Percentiles rank a stretch among this genome's conserved stretches.
Evolutionary conservation across 2,888 invertebrate genomes (phyloP).

Genomic region (Colostygia pectinataria): DNA sequence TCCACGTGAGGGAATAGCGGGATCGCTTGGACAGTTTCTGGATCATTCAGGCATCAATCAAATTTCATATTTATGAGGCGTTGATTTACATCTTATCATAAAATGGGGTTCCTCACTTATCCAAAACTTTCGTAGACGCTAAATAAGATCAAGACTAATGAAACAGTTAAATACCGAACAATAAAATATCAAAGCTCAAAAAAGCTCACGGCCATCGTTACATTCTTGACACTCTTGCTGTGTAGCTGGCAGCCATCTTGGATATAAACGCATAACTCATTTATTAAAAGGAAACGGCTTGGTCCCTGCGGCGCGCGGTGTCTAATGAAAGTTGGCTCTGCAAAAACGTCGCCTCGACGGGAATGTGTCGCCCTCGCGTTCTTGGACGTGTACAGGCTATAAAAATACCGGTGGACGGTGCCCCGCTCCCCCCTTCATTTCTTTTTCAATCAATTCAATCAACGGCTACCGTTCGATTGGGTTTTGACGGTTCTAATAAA

Average conservation of each 20-base stretch:
- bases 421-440: constrained; percentile 63
- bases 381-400: constrained; percentile 77
- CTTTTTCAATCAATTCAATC: constrained; percentile 80
- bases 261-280: constrained; percentile 78
- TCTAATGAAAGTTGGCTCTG: constrained; percentile 78
- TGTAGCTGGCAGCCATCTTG: constrained; percentile 69
- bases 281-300: constrained; percentile 77
- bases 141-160: constrained; percentile 13
- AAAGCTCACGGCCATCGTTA: constrained; percentile 51
- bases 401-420: constrained; percentile 74
- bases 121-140: not conserved
- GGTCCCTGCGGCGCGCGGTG: constrained; percentile 68
- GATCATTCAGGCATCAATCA: constrained; percentile 16
- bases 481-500: constrained; percentile 54
- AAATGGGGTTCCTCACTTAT: not conserved
- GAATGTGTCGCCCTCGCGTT: constrained; percentile 81
- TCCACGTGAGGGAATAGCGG: constrained; percentile 28
- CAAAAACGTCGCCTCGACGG: constrained; percentile 76
- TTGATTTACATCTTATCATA: not conserved
- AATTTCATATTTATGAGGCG: constrained; percentile 10
- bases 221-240: constrained; percentile 66
- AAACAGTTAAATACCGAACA: constrained; percentile 23
- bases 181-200: constrained; percentile 34
- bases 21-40: constrained; percentile 11
- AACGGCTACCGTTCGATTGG: constrained; percentile 68